Percentiles rank a stretch among this genome's conserved stretches.
Conservation (phyloP, 2,888 invertebrate genomes). For the Frankliniella intonsa region DNA sequence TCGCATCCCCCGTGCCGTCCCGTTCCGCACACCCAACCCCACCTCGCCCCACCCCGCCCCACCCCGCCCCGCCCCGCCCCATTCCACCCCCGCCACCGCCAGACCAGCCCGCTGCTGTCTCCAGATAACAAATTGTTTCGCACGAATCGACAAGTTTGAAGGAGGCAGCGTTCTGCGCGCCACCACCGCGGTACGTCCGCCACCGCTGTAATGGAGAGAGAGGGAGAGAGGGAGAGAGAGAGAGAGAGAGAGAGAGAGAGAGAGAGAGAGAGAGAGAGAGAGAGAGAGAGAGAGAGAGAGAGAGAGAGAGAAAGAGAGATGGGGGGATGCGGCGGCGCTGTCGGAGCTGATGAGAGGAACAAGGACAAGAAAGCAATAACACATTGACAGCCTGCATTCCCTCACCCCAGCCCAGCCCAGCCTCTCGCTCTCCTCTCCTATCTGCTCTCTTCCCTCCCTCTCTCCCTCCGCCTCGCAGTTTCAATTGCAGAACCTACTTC, state of each 20-base stretch:
- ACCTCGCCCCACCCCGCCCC: not conserved
- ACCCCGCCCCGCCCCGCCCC: not conserved
- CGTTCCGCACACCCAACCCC: too few relatives aligned
- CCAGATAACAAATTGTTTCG: slow-evolving; percentile 3
- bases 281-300: not conserved
- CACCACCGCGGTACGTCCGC: too few relatives aligned
- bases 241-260: too few relatives aligned
- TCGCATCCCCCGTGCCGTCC: too few relatives aligned
- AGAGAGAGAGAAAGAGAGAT: not conserved
- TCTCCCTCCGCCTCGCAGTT: not conserved
- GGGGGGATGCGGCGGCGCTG: not conserved
- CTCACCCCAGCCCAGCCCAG: too few relatives aligned
- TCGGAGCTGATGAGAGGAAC: not conserved
- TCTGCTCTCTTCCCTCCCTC: not conserved
- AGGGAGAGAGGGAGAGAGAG: too few relatives aligned
- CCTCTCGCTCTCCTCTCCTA: not conserved
- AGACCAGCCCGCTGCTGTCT: not conserved
- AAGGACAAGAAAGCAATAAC: slow-evolving; percentile 13
- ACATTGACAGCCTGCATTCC: not conserved
- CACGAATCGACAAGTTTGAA: slow-evolving; percentile 11
- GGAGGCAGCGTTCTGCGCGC: too few relatives aligned
- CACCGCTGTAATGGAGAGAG: too few relatives aligned
- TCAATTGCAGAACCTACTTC: too few relatives aligned
- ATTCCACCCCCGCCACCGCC: not conserved
- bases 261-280: not conserved